Conservation (phyloP, 2,113 vertebrate species). For the Eudyptes chrysolophus region DNA sequence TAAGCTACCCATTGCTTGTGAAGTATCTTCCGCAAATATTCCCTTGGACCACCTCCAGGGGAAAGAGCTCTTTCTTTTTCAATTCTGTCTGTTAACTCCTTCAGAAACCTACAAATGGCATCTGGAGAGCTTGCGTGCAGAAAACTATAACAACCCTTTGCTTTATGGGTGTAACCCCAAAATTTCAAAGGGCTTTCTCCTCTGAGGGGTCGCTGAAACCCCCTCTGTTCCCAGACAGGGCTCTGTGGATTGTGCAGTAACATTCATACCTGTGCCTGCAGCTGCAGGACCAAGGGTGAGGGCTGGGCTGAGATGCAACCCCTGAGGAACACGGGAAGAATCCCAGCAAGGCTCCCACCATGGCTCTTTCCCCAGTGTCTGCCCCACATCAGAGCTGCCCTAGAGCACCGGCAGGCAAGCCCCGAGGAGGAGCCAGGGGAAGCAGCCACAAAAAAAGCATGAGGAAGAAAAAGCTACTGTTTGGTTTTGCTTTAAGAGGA, state of each 20-base stretch:
- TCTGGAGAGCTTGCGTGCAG: neutral
- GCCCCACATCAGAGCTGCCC: neutral
- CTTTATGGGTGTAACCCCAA: neutral
- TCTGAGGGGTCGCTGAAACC: neutral
- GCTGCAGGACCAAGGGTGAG: neutral
- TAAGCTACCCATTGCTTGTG: neutral
- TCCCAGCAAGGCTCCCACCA: neutral
- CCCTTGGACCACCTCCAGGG: neutral
- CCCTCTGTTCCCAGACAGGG: neutral
- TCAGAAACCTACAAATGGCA: neutral
- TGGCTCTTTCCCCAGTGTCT: neutral
- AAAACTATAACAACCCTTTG: neutral
- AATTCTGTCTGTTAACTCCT: neutral
- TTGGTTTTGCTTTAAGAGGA: neutral
- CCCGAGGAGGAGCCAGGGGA: neutral
- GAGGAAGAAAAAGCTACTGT: neutral
- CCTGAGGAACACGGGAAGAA: fast-evolving
- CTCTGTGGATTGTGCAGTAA: neutral
- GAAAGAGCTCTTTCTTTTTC: neutral
- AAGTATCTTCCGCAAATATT: conserved; percentile 29
- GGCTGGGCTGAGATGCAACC: neutral
- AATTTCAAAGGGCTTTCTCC: neutral
- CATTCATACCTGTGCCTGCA: neutral
- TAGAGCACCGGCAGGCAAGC: neutral
- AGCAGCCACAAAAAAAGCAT: neutral